Conservation (phyloP, 2,113 vertebrate genomes). For the Synchiropus splendidus region DNA sequence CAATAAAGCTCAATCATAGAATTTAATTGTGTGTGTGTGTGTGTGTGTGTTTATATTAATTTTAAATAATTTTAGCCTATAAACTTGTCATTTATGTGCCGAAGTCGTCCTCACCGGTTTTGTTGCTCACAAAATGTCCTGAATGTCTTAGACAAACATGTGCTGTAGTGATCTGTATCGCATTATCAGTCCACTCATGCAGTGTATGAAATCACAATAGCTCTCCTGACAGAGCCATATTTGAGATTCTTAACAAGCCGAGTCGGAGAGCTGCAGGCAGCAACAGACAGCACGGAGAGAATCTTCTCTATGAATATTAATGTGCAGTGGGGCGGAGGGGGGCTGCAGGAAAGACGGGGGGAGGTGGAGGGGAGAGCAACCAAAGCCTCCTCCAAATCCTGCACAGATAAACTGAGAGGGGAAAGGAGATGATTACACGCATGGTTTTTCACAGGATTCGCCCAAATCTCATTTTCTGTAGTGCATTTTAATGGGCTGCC, state of each 20-base stretch:
- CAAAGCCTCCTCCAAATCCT: slow-evolving; percentile 62
- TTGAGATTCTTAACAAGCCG: slow-evolving; percentile 39
- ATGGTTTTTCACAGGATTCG: slow-evolving; percentile 65
- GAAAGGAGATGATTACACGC: slow-evolving; percentile 68
- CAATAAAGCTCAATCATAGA: too few species aligned
- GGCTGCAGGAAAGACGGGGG: slow-evolving; percentile 23
- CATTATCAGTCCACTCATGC: slow-evolving; percentile 7
- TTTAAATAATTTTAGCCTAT: too few species aligned
- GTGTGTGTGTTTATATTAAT: too few species aligned
- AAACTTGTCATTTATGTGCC: too few species aligned
- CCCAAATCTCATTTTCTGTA: slow-evolving; percentile 69
- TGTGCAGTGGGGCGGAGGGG: slow-evolving; percentile 43
- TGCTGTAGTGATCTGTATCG: slow-evolving; percentile 4
- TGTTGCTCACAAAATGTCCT: too few species aligned
- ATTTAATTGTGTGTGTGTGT: too few species aligned
- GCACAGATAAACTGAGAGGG: slow-evolving; percentile 62
- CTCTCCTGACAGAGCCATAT: slow-evolving; percentile 38
- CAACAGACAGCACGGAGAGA: slow-evolving; percentile 53
- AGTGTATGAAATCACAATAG: slow-evolving; percentile 27
- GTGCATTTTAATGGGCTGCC: slow-evolving; percentile 66
- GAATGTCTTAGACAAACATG: too few species aligned
- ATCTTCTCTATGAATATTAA: slow-evolving; percentile 71
- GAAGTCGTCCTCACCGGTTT: too few species aligned
- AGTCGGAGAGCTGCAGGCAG: slow-evolving; percentile 45
- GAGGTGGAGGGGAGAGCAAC: slow-evolving; percentile 23